Conservation (phyloP, 2,797 vertebrate species). For the Urosaurus nigricauda region DNA sequence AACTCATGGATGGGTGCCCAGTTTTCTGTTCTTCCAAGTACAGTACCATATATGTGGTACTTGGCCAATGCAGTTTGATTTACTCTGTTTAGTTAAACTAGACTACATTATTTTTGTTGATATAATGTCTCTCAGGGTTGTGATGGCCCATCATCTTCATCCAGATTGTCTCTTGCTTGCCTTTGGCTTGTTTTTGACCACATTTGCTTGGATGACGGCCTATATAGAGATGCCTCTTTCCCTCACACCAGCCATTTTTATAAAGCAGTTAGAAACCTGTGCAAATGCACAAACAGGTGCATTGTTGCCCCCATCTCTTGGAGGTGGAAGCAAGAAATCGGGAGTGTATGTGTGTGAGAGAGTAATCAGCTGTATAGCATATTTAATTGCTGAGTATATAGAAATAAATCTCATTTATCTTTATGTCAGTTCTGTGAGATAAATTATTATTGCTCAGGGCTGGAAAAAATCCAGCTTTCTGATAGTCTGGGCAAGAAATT, state of each 20-base stretch:
- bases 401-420: constrained; percentile 15
- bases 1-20: not conserved
- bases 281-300: not conserved
- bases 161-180: not conserved
- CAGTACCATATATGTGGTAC: accelerated
- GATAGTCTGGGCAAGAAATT: not conserved
- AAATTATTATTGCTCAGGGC: not conserved
- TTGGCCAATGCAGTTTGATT: constrained; percentile 12
- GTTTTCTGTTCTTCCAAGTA: not conserved
- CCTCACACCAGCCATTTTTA: not conserved
- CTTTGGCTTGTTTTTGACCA: not conserved
- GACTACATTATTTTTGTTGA: not conserved
- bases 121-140: not conserved
- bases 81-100: not conserved
- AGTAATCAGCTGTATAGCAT: not conserved
- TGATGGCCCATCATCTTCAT: not conserved
- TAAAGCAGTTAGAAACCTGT: not conserved
- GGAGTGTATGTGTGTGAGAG: not conserved
- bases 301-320: not conserved
- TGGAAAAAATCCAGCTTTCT: constrained; percentile 13
- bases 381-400: constrained; percentile 7
- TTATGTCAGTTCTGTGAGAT: not conserved
- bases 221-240: not conserved
- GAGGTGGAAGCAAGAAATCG: not conserved
- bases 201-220: not conserved